Conservation (phyloP, 37 sponge, comb jelly and placozoan genomes). For the Ephydatia muelleri region DNA sequence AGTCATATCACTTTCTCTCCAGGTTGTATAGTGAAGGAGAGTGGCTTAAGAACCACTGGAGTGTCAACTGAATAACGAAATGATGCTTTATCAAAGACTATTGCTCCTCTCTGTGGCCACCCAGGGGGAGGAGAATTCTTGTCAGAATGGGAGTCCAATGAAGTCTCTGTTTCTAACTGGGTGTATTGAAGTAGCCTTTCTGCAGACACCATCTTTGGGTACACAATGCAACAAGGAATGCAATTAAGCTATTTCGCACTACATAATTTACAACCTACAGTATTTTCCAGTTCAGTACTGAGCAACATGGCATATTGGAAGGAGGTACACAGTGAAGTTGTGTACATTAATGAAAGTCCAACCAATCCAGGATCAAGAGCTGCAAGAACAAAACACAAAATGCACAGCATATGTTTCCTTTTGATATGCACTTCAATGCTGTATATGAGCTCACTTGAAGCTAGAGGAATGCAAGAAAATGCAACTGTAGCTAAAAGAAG, state of each 20-base stretch:
- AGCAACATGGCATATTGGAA: constrained; percentile 72
- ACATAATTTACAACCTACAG: constrained; percentile 34
- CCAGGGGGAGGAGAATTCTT: constrained; percentile 32
- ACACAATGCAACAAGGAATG: not conserved
- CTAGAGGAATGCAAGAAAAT: constrained; percentile 47
- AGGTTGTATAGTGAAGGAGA: constrained; percentile 39
- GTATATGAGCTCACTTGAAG: constrained; percentile 16
- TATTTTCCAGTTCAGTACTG: constrained; percentile 81
- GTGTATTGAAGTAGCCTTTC: constrained; percentile 72
- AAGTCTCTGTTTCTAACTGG: constrained; percentile 43
- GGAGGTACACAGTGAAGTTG: constrained; percentile 58
- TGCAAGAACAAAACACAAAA: too few relatives aligned
- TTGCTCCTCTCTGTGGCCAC: constrained; percentile 67
- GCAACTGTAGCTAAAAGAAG: constrained; percentile 53
- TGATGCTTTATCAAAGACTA: constrained; percentile 34
- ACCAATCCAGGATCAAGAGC: constrained; percentile 52
- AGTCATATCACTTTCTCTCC: constrained; percentile 55
- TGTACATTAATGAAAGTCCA: constrained; percentile 67
- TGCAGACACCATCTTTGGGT: constrained; percentile 77
- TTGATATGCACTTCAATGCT: not conserved
- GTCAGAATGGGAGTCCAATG: constrained; percentile 29
- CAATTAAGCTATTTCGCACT: too few relatives aligned
- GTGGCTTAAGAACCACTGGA: constrained; percentile 61
- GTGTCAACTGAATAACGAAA: constrained; percentile 41
- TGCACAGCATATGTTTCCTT: not conserved